phyloP scores from a whole-genome alignment of 2,113 vertebrate genomes.

The Thryonomys swinderianus region DNA sequence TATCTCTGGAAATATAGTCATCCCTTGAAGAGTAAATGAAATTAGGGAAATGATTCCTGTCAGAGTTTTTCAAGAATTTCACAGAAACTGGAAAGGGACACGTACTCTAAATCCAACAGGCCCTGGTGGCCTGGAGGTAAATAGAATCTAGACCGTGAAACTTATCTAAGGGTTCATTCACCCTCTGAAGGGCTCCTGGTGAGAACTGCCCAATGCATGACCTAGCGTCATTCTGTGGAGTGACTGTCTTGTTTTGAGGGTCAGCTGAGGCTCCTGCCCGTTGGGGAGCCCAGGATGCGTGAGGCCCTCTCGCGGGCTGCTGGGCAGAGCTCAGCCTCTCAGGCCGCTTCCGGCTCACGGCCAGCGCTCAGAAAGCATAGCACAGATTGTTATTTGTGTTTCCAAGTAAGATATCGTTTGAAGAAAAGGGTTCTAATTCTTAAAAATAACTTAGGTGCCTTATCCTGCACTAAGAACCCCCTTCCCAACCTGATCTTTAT shows the following conservation, averaged over 20 bases:
- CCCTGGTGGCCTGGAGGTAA: neutral
- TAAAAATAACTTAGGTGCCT: neutral
- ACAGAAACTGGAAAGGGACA: neutral
- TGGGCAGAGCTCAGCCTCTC: neutral
- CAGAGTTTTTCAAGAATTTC: neutral
- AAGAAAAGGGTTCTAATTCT: neutral
- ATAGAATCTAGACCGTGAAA: neutral
- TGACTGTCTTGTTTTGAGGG: neutral
- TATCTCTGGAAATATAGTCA: neutral
- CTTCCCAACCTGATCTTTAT: neutral
- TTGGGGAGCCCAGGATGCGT: rapidly evolving
- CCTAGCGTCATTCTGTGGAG: neutral
- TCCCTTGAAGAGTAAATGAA: neutral
- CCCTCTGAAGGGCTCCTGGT: neutral
- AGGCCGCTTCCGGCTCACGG: neutral
- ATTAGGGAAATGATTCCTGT: neutral
- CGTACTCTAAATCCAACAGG: neutral
- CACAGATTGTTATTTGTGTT: neutral
- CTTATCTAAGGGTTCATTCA: neutral
- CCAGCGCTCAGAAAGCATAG: neutral
- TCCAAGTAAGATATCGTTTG: neutral
- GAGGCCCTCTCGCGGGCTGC: neutral
- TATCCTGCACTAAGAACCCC: neutral
- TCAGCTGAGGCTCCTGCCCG: neutral
- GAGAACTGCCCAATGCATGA: neutral